These are phyloP conservation scores for Cirrhinus mrigala DNA, from an alignment of 2,797 vertebrate genomes.

Conservation along the genomic window DNA sequence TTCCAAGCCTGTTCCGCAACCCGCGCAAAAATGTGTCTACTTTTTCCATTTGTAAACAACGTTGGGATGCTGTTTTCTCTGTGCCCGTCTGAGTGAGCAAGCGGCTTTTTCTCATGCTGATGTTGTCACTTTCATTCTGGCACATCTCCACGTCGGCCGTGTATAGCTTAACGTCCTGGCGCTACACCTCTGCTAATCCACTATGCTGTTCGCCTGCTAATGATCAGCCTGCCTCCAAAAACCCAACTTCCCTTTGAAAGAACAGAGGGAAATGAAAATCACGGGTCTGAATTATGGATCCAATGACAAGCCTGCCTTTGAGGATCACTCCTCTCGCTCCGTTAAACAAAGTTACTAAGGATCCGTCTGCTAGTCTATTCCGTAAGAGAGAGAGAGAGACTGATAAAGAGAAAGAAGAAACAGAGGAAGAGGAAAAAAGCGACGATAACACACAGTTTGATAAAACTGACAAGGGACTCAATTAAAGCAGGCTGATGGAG, in stretches of 20 bases:
- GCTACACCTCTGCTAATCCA: constrained; percentile 79
- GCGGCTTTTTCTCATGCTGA: constrained; percentile 58
- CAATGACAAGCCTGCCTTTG: constrained; percentile 88
- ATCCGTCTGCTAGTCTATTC: constrained; percentile 83
- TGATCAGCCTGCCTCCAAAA: constrained; percentile 85
- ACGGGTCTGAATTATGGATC: constrained; percentile 98
- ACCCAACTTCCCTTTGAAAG: constrained; percentile 94
- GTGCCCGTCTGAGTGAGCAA: constrained; percentile 45
- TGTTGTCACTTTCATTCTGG: constrained; percentile 70
- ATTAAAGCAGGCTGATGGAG: constrained; percentile 86
- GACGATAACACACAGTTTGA: constrained; percentile 81
- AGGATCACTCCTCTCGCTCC: constrained; percentile 65
- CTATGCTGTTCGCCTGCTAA: constrained; percentile 96
- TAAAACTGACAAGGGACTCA: constrained; percentile 89
- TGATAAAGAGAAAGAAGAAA: constrained; percentile 65
- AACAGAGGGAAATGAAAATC: constrained; percentile 99
- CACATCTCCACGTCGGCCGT: constrained; percentile 77
- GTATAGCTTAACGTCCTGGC: constrained; percentile 72
- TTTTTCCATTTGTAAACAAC: constrained; percentile 73
- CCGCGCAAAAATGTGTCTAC: constrained; percentile 46
- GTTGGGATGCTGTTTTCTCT: constrained; percentile 35
- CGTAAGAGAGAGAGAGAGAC: constrained; percentile 63
- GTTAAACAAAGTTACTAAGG: constrained; percentile 88
- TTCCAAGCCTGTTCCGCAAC: constrained; percentile 42
- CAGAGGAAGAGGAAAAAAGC: constrained; percentile 58